phyloP scores from a whole-genome alignment of 2,888 invertebrate species.

The Poecilobothrus nobilitatus region DNA sequence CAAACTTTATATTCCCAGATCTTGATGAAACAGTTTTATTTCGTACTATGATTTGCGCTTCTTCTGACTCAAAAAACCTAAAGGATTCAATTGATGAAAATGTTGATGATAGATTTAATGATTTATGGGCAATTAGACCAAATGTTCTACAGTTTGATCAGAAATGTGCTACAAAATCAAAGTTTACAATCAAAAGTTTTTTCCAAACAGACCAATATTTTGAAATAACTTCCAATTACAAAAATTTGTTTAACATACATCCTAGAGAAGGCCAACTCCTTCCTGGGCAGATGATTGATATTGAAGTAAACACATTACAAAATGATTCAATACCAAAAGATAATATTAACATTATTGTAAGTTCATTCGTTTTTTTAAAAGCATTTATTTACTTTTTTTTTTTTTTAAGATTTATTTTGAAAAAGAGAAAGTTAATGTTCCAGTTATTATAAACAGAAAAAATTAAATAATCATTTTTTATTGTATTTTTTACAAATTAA shows the following conservation, averaged over 20 bases:
- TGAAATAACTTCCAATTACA: constrained; percentile 32
- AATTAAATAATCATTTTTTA: background rate
- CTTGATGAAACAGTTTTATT: constrained; percentile 41
- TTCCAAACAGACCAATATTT: constrained; percentile 34
- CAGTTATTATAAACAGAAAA: constrained; percentile 29
- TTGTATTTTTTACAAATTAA: too few species aligned
- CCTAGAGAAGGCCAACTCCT: constrained; percentile 34
- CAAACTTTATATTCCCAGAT: constrained; percentile 33
- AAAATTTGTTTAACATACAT: constrained; percentile 31
- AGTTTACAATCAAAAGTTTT: constrained; percentile 27
- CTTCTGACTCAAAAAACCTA: constrained; percentile 30
- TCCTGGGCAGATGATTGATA: constrained; percentile 29
- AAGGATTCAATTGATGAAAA: constrained; percentile 29
- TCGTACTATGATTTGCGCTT: constrained; percentile 33
- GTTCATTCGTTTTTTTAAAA: constrained; percentile 7
- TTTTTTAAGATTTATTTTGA: constrained; percentile 33
- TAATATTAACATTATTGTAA: constrained; percentile 13
- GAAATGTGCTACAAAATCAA: constrained; percentile 19
- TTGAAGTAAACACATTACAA: constrained; percentile 21
- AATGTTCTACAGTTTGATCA: constrained; percentile 28
- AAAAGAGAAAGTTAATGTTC: constrained; percentile 37
- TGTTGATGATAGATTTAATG: constrained; percentile 23
- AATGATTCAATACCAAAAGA: constrained; percentile 20
- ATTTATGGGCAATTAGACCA: constrained; percentile 34
- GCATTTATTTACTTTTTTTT: constrained; percentile 9